A percentile compares a stretch with the other conserved stretches of the same genome.
These are phyloP conservation scores for Coracopsis vasa DNA, from an alignment of 2,113 vertebrate species.

Conservation along the genomic window DNA sequence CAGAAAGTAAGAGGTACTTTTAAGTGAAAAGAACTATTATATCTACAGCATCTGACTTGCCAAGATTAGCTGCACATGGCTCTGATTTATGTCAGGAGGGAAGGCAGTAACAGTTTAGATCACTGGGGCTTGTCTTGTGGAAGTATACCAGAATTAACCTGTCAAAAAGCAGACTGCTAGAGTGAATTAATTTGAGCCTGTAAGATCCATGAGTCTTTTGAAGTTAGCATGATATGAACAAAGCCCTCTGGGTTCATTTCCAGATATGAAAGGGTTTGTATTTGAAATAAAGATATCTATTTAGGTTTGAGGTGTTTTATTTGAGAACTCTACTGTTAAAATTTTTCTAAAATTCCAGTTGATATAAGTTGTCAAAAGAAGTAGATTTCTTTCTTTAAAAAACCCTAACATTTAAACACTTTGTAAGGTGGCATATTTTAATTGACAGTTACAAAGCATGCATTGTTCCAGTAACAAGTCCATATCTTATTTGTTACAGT, in stretches of 20 bases:
- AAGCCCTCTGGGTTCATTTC: background rate
- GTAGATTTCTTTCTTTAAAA: background rate
- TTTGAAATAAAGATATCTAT: background rate
- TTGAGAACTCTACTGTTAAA: background rate
- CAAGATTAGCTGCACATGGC: background rate
- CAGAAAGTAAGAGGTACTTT: background rate
- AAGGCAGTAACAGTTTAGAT: background rate
- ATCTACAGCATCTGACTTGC: background rate
- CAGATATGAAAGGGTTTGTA: background rate
- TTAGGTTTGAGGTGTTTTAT: background rate
- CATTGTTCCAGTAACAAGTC: background rate
- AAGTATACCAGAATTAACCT: background rate
- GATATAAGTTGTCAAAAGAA: background rate
- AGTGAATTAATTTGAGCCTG: background rate
- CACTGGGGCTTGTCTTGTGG: background rate
- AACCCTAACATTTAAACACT: background rate
- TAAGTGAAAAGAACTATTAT: background rate
- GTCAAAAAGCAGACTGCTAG: background rate
- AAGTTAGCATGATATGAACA: background rate
- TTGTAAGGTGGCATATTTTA: background rate
- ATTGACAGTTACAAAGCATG: background rate
- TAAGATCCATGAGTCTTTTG: background rate
- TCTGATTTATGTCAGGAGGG: background rate
- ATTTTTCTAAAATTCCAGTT: background rate
- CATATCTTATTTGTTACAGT: rapidly evolving